These are phyloP conservation scores for Bufo bufo DNA, from an alignment of 2,113 vertebrate species.

Conservation along the genomic window DNA sequence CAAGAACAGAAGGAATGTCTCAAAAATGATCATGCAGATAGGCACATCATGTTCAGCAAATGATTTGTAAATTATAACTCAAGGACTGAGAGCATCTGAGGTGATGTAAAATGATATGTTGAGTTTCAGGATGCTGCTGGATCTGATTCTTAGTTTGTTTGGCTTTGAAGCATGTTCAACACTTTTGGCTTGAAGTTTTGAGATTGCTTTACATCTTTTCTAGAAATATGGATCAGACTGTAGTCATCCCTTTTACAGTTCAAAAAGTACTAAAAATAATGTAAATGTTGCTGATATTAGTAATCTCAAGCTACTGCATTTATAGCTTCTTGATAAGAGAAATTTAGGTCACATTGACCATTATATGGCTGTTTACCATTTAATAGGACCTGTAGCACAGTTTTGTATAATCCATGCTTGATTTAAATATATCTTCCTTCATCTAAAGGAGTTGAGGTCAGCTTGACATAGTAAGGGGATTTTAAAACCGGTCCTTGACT, in stretches of 20 bases:
- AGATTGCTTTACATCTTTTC: constrained; percentile 46
- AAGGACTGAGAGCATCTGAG: constrained; percentile 45
- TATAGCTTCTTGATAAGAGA: background rate
- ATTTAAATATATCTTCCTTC: too few relatives aligned
- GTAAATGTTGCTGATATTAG: background rate
- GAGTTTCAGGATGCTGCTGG: constrained; percentile 36
- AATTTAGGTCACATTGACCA: background rate
- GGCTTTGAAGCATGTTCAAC: constrained; percentile 52
- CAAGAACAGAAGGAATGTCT: constrained; percentile 24
- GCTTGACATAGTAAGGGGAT: too few relatives aligned
- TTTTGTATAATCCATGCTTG: too few relatives aligned
- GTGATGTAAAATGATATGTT: constrained; percentile 45
- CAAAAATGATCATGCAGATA: background rate
- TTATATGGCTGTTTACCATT: background rate
- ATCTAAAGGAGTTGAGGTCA: too few relatives aligned
- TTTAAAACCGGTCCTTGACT: too few relatives aligned
- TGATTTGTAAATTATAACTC: background rate
- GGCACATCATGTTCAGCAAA: background rate
- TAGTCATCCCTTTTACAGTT: background rate
- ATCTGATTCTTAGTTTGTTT: constrained; percentile 34
- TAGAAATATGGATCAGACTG: background rate
- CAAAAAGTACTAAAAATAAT: background rate
- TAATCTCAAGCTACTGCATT: background rate
- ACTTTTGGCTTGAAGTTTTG: constrained; percentile 32
- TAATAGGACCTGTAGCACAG: too few relatives aligned